These are phyloP conservation scores for Albula goreensis DNA, from an alignment of 2,113 vertebrate genomes.

Conservation along the genomic window DNA sequence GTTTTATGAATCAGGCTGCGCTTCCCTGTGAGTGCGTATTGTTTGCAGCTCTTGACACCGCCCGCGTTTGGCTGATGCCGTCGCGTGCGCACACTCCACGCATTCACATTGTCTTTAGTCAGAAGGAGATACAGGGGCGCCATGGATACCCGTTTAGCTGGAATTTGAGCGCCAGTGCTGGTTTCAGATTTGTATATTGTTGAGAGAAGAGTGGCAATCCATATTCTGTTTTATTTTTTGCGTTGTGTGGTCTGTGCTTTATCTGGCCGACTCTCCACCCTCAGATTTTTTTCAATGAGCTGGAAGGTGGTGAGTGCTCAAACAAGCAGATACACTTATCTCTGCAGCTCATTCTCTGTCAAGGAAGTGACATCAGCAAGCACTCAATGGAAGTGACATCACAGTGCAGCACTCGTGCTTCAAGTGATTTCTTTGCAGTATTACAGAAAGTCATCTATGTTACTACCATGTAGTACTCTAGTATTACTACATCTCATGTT, in stretches of 20 bases:
- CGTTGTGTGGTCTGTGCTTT: not conserved
- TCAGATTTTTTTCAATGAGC: not conserved
- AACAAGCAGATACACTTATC: not conserved
- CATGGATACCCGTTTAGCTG: not conserved
- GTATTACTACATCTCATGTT: too few relatives aligned
- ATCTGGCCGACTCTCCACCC: not conserved
- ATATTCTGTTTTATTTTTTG: not conserved
- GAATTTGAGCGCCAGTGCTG: not conserved
- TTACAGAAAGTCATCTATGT: not conserved
- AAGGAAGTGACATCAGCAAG: conserved; percentile 2
- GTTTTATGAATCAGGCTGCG: conserved; percentile 57
- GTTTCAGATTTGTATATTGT: not conserved
- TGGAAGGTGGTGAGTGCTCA: not conserved
- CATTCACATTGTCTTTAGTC: conserved; percentile 49
- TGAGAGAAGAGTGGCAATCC: not conserved
- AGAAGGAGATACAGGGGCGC: conserved; percentile 40
- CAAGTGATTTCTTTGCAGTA: not conserved
- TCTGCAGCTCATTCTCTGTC: not conserved
- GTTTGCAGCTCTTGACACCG: conserved; percentile 69
- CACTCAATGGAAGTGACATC: conserved; percentile 3
- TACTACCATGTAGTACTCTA: not conserved
- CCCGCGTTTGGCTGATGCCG: conserved; percentile 51
- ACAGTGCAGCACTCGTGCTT: not conserved
- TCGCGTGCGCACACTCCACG: conserved; percentile 52
- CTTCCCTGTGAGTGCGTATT: conserved; percentile 68